Percentiles rank a stretch among this genome's conserved stretches.
Conservation (phyloP, 2,888 invertebrate genomes). For the Horisme vitalbata region DNA sequence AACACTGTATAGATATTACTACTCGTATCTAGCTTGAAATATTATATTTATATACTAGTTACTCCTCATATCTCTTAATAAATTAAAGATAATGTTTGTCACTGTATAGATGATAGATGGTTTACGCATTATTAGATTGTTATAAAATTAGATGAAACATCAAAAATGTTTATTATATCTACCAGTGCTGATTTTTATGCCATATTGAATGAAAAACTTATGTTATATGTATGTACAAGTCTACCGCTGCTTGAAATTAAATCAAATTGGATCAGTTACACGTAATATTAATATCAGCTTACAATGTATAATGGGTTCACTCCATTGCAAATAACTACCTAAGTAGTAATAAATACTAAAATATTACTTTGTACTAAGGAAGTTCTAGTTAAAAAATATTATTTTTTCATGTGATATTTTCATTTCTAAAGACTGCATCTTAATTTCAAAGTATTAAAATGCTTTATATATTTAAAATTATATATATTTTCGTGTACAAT, state of each 20-base stretch:
- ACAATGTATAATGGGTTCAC: no score
- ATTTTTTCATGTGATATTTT: constrained; percentile 46
- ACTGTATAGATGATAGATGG: constrained; percentile 58
- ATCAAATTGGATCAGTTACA: no score
- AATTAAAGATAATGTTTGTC: constrained; percentile 11
- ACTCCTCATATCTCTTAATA: constrained; percentile 9
- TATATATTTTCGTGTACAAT: constrained; percentile 25
- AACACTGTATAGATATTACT: constrained; percentile 12
- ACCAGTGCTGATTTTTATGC: no score
- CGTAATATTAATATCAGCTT: no score
- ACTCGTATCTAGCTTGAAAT: constrained; percentile 20
- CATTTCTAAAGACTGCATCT: constrained; percentile 48
- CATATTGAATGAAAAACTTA: no score
- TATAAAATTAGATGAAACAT: constrained; percentile 63
- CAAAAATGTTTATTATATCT: no score
- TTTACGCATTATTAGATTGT: constrained; percentile 71
- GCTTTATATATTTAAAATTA: no score
- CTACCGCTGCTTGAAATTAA: no score
- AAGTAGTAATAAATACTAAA: background rate
- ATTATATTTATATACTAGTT: constrained; percentile 13
- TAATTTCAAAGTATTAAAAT: constrained; percentile 52
- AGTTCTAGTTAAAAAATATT: constrained; percentile 29
- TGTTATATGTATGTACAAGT: no score
- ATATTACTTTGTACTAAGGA: constrained; percentile 53
- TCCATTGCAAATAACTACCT: no score